Base-by-base conservation (phyloP, 2,797 vertebrate genomes). In the Allobates femoralis region DNA sequence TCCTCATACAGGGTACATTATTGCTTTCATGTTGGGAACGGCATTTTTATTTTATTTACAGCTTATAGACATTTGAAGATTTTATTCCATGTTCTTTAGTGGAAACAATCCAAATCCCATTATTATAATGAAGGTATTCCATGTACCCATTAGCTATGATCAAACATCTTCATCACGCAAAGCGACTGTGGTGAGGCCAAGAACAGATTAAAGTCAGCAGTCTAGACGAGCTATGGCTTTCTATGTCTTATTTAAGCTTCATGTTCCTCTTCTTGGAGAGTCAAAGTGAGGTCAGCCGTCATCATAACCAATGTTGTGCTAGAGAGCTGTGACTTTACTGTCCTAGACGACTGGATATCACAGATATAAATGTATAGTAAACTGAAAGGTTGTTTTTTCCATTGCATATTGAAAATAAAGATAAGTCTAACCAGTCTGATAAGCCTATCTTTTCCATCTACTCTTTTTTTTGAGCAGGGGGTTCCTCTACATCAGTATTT, bases 191-290 rank as follows among this genome's bases (percentile, higher is more conserved):
- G 30, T 21, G 51, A 79, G 76, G 64, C 28, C 75, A 85, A 85
- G 76, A 30, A 60, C 64, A 79, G 77, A 85, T 85, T 79, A 85
- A n/a, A 60, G 62, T 60, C 26, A 12, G 76, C 75, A 56, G 83
- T 79, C 84, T 85, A 85, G 84, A 85, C 77, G 15, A 50, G 28
- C 37, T 79, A n/a, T 56, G 32, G 64, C 37, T 73, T 56, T 78
- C 74, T 66, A 16, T 41, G 32, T 85, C 74, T 76, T 28, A 21
- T 18, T 66, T 37, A 75, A 50, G 56, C 62, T 67, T 77, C 41
- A 66, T 30, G 28, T 76, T 84, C 19, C 71, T 84, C 56, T 85
- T 60, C 82, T 14, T 46, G 26, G 16, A 51, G 46, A 79, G 76
- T 79, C 84, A 85, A 56, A 58, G 46, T 41, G 32, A 71, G 84